A percentile compares a stretch with the other conserved stretches of the same genome.
Evolutionary conservation across 2,113 vertebrate species (phyloP).

Genomic region (Phylloscopus trochilus): DNA sequence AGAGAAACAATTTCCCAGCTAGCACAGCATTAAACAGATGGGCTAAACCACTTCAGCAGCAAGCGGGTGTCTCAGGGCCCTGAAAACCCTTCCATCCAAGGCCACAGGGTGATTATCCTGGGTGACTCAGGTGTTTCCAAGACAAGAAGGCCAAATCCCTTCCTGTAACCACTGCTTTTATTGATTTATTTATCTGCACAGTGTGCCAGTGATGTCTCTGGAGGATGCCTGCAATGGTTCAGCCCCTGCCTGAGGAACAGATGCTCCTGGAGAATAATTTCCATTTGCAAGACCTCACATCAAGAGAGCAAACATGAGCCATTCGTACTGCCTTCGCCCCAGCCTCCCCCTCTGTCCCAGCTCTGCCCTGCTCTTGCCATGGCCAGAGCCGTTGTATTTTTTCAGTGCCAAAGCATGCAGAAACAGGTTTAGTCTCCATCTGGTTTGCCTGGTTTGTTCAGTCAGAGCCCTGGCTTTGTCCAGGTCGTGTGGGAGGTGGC

Average conservation of each 20-base stretch:
- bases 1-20: constrained; percentile 31
- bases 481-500: background rate
- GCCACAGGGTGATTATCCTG: background rate
- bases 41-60: constrained; percentile 32
- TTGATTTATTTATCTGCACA: background rate
- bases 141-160: background rate
- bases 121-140: background rate
- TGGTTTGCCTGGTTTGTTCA: background rate
- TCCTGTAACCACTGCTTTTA: background rate
- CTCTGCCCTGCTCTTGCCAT: background rate
- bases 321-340: background rate
- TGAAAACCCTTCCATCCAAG: background rate
- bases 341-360: background rate
- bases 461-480: background rate
- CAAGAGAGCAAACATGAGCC: background rate
- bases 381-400: background rate
- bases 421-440: background rate
- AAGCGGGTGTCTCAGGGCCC: background rate
- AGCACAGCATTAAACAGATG: constrained; percentile 21
- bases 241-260: constrained; percentile 30
- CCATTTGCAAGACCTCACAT: background rate
- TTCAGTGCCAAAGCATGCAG: background rate
- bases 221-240: constrained; percentile 34
- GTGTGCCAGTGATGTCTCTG: background rate
- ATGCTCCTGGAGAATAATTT: constrained; percentile 6